phyloP scores from a whole-genome alignment of 2,888 invertebrate genomes.

The Palloptera scutellata region DNA sequence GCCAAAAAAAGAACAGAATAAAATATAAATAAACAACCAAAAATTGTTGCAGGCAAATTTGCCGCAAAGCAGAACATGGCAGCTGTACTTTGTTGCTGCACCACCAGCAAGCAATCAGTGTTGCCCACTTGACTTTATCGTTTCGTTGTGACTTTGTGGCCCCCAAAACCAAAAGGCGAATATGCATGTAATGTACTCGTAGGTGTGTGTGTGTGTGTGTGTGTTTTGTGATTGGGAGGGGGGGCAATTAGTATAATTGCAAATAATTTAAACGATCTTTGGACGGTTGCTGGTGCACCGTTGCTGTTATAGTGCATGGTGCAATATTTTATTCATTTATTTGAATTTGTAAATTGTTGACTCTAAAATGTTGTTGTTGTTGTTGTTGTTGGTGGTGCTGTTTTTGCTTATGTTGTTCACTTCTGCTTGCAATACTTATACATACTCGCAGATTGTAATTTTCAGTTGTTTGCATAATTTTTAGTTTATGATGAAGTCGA shows the following conservation, averaged over 20 bases:
- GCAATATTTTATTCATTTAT: constrained; percentile 17
- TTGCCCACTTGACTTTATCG: constrained; percentile 27
- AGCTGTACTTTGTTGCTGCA: too few species aligned
- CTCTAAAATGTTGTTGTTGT: neutral
- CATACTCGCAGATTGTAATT: too few species aligned
- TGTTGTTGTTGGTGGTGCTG: too few species aligned
- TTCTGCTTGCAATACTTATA: too few species aligned
- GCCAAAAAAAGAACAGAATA: constrained; percentile 19
- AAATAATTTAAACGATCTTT: constrained; percentile 45
- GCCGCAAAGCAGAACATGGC: too few species aligned
- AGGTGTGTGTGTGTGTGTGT: neutral
- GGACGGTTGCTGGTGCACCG: constrained; percentile 30
- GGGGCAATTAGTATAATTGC: constrained; percentile 41
- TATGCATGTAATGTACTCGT: neutral
- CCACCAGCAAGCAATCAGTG: too few species aligned
- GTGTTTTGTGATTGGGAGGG: constrained; percentile 8
- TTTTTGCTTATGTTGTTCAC: too few species aligned
- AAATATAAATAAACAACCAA: too few species aligned
- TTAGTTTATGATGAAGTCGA: too few species aligned
- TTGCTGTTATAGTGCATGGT: neutral
- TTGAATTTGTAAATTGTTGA: constrained; percentile 15
- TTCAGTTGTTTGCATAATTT: too few species aligned
- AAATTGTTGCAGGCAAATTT: too few species aligned
- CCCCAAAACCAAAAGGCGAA: too few species aligned
- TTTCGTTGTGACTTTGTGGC: neutral